A percentile compares a stretch with the other conserved stretches of the same genome.
Conservation (phyloP, 2,888 invertebrate species). For the Leptogaster cylindrica region DNA sequence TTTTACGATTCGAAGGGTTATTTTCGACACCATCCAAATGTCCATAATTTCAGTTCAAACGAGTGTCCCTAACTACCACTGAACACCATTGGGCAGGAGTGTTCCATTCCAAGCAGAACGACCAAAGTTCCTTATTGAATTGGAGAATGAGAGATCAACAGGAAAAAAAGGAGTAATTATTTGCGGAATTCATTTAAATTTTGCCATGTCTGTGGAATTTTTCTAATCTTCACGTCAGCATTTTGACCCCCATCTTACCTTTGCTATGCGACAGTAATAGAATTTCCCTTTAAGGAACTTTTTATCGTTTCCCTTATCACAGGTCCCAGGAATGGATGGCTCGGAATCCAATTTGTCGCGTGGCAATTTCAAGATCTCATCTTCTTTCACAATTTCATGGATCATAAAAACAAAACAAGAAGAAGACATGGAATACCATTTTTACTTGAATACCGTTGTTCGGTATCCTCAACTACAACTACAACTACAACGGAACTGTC, state of each 20-base stretch:
- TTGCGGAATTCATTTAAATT: slow-evolving; percentile 35
- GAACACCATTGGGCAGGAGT: no score
- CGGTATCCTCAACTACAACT: not conserved
- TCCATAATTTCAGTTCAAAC: not conserved
- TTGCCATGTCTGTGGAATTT: slow-evolving; percentile 25
- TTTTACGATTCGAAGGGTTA: not conserved
- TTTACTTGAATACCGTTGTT: slow-evolving; percentile 35
- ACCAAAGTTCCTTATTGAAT: not conserved
- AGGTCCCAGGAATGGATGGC: slow-evolving; percentile 32
- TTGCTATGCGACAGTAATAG: slow-evolving; percentile 19
- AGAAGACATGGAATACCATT: slow-evolving; percentile 30
- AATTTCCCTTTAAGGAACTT: slow-evolving; percentile 38
- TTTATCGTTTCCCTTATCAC: slow-evolving; percentile 36
- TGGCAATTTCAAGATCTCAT: slow-evolving; percentile 39
- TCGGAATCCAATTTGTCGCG: slow-evolving; percentile 39
- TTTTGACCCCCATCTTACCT: not conserved
- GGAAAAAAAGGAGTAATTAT: slow-evolving; percentile 37
- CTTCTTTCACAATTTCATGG: slow-evolving; percentile 40
- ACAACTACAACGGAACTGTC: not conserved
- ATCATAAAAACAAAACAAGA: slow-evolving; percentile 39
- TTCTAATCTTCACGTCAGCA: slow-evolving; percentile 18
- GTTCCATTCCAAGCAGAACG: not conserved
- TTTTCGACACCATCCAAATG: not conserved
- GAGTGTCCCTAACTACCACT: not conserved
- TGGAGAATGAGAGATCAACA: not conserved